A percentile compares a stretch with the other conserved stretches of the same genome.
Evolutionary conservation across 2,113 vertebrate species (phyloP).

Genomic region (Puffinus mauretanicus): DNA sequence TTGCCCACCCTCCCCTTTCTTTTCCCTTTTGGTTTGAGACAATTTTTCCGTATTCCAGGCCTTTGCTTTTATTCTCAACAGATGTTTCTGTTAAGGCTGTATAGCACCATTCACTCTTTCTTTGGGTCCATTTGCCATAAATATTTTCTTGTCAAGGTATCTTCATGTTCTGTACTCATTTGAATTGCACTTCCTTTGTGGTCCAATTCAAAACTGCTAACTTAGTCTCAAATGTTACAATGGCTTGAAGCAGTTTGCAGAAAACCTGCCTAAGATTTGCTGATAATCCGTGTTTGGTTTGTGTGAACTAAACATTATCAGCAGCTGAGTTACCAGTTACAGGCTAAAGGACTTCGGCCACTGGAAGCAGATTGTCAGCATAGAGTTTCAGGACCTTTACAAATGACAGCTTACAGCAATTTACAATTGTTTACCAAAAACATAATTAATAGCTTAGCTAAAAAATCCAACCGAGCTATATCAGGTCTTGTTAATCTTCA

Average conservation of each 20-base stretch:
- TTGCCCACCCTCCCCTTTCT: neutral
- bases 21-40: neutral
- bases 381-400: neutral
- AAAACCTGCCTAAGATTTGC: neutral
- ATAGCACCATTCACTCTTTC: neutral
- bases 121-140: neutral
- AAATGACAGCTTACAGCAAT: neutral
- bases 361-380: neutral
- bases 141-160: neutral
- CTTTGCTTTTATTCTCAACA: neutral
- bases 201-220: neutral
- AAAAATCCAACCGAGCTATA: neutral
- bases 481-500: neutral
- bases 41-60: neutral
- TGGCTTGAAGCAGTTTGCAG: neutral
- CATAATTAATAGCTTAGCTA: slow-evolving; percentile 1
- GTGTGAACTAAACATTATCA: neutral
- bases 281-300: neutral
- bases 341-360: neutral
- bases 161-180: neutral
- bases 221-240: neutral
- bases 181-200: neutral
- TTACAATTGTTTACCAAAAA: neutral
- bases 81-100: neutral
- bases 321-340: neutral